These are phyloP conservation scores for Murina feae DNA, from an alignment of 2,113 vertebrate species.

Conservation along the genomic window DNA sequence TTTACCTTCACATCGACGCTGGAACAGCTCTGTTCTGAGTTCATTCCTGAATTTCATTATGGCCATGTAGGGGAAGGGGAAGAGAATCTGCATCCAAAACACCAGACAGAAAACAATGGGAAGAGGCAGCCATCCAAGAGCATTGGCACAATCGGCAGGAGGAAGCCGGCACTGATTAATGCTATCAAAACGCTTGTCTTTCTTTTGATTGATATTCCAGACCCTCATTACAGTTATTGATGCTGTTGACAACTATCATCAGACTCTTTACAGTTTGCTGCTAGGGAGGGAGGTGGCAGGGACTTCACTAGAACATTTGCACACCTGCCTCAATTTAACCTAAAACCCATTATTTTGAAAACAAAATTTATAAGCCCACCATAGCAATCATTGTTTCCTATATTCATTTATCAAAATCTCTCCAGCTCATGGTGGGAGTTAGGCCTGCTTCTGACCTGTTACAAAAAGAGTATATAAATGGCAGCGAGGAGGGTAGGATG, in stretches of 20 bases:
- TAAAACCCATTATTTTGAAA: conserved; percentile 75
- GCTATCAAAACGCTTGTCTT: conserved; percentile 72
- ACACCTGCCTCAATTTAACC: conserved; percentile 65
- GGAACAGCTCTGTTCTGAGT: conserved; percentile 78
- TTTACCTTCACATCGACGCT: conserved; percentile 75
- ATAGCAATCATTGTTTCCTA: conserved; percentile 39
- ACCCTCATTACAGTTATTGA: conserved; percentile 62
- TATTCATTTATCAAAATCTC: conserved; percentile 45
- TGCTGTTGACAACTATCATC: conserved; percentile 64
- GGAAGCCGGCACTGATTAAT: conserved; percentile 70
- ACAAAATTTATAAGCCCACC: conserved; percentile 57
- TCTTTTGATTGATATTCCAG: conserved; percentile 76
- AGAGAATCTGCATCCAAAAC: conserved; percentile 74
- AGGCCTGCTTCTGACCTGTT: background rate
- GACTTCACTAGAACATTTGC: conserved; percentile 56
- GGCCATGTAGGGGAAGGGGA: conserved; percentile 60
- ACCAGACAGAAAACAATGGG: conserved; percentile 76
- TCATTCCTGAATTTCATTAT: conserved; percentile 79
- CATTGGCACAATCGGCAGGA: conserved; percentile 69
- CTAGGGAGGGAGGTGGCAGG: background rate
- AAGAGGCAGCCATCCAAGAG: conserved; percentile 79
- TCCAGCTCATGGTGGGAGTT: background rate
- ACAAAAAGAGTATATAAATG: background rate
- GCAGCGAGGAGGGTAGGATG: background rate
- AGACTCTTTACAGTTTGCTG: conserved; percentile 39